These are phyloP conservation scores for Pemphredon lugubris DNA, from an alignment of 2,888 invertebrate species.

Conservation along the genomic window DNA sequence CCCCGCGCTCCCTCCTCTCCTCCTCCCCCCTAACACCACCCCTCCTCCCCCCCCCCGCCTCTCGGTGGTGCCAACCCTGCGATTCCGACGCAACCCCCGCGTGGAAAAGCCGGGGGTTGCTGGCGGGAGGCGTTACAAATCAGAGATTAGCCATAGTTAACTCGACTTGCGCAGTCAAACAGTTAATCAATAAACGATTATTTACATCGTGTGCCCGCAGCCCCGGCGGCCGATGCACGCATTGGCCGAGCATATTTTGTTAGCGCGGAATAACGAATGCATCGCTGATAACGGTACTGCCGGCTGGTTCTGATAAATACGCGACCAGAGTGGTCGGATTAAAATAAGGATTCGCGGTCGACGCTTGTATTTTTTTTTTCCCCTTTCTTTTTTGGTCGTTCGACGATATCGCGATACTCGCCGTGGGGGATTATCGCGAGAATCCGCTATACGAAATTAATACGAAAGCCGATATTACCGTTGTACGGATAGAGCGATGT, in stretches of 20 bases:
- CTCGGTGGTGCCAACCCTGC: conserved; percentile 29
- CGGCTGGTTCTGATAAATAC: conserved; percentile 25
- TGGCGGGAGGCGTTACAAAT: conserved; percentile 78
- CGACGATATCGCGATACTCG: neutral
- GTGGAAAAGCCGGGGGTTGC: conserved; percentile 61
- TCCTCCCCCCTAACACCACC: conserved; percentile 20
- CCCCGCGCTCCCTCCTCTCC: conserved; percentile 14
- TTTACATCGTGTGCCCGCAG: conserved; percentile 73
- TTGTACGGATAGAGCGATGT: no score
- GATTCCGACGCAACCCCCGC: conserved; percentile 43
- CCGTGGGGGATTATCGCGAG: no score
- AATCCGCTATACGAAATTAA: no score
- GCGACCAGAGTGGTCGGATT: conserved; percentile 11
- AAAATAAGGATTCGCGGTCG: conserved; percentile 2
- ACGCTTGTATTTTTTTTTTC: neutral
- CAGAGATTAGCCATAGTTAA: conserved; percentile 81
- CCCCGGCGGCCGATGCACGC: conserved; percentile 35
- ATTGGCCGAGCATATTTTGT: conserved; percentile 46
- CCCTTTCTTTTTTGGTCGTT: neutral
- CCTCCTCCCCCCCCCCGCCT: conserved; percentile 7
- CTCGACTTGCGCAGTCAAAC: conserved; percentile 81
- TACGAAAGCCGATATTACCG: no score
- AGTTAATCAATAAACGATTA: conserved; percentile 81
- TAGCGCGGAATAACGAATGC: conserved; percentile 49
- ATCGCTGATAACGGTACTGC: conserved; percentile 34